Percentiles rank a stretch among this genome's conserved stretches.
Conservation (phyloP, 92 coral and sea anemone species). For the Pocillopora grandis region DNA sequence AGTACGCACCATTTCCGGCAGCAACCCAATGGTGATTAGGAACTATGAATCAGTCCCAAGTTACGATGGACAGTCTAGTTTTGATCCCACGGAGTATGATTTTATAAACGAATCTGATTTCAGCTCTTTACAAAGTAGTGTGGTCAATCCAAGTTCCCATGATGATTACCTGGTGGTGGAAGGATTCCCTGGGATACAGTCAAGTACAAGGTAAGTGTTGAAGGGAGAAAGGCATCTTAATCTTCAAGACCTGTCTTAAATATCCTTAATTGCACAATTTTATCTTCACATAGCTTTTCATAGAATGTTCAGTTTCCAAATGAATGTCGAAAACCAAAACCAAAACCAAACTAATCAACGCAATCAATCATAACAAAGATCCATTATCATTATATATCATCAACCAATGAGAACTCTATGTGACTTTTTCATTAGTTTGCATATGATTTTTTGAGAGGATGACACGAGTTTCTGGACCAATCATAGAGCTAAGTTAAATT, state of each 20-base stretch:
- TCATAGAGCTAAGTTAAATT: no score
- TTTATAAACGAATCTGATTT: slow-evolving; percentile 83
- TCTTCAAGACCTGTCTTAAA: no score
- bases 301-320: no score
- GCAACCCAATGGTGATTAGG: slow-evolving; percentile 49
- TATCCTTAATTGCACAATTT: no score
- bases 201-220: slow-evolving; percentile 52
- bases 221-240: background rate
- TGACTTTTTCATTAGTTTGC: no score
- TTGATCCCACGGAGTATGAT: slow-evolving; percentile 82
- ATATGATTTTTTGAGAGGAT: no score
- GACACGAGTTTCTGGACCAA: no score
- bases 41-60: slow-evolving; percentile 37
- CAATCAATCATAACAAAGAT: no score
- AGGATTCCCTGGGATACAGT: slow-evolving; percentile 84
- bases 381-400: no score
- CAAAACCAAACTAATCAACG: no score
- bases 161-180: slow-evolving; percentile 94
- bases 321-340: no score
- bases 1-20: slow-evolving; percentile 54
- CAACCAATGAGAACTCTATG: no score
- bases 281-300: background rate
- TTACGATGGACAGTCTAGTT: slow-evolving; percentile 65
- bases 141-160: slow-evolving; percentile 74
- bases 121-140: slow-evolving; percentile 77